Evolutionary conservation across 2,113 vertebrate genomes (phyloP).

Genomic region (Ceuthmochares aereus): DNA sequence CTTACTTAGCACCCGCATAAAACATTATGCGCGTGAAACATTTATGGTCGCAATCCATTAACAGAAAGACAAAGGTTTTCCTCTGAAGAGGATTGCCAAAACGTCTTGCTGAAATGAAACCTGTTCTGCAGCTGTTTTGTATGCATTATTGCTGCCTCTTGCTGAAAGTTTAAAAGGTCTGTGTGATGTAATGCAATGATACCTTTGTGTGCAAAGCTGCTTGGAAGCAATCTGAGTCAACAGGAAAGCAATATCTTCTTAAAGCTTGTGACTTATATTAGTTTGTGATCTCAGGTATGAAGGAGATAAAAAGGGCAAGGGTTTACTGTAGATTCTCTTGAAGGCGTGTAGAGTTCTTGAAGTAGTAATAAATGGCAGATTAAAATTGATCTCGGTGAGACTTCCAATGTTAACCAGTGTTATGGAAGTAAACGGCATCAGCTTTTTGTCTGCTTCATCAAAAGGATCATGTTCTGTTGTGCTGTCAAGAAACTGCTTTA

Average conservation of each 20-base stretch:
- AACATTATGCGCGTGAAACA: constrained; percentile 12
- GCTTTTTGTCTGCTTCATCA: background rate
- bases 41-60: constrained; percentile 22
- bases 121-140: constrained; percentile 15
- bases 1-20: background rate
- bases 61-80: background rate
- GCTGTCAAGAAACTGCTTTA: background rate
- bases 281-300: constrained; percentile 61
- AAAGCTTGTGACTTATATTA: constrained; percentile 39
- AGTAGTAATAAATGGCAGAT: constrained; percentile 53
- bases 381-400: constrained; percentile 14
- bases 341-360: constrained; percentile 34
- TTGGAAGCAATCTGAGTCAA: constrained; percentile 22
- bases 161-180: constrained; percentile 7
- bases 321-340: constrained; percentile 45
- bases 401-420: background rate
- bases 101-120: constrained; percentile 17
- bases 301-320: constrained; percentile 66
- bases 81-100: background rate
- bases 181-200: background rate
- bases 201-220: constrained; percentile 53
- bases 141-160: constrained; percentile 14
- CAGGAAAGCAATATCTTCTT: constrained; percentile 59
- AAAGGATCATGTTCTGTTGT: background rate
- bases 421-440: background rate